Conservation (phyloP, 1,140 invertebrate genomes). For the Dolichoris vasculosae region DNA sequence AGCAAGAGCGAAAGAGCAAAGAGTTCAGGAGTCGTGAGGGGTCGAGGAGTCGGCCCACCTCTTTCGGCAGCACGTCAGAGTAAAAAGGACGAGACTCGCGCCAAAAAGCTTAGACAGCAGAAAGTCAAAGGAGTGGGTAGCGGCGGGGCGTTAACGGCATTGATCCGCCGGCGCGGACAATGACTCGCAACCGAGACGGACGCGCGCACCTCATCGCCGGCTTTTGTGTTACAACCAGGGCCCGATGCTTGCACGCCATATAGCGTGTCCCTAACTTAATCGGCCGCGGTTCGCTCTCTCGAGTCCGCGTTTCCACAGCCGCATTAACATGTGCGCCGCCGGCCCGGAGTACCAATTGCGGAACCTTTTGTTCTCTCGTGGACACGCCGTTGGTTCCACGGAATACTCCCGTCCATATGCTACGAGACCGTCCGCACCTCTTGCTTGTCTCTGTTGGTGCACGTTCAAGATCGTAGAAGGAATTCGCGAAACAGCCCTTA, state of each 20-base stretch:
- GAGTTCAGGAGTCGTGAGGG: not conserved
- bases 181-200: not conserved
- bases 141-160: not conserved
- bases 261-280: slow-evolving; percentile 13
- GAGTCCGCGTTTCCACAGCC: not conserved
- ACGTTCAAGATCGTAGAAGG: too few relatives aligned
- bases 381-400: too few relatives aligned
- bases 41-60: not conserved
- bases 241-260: not conserved
- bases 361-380: too few relatives aligned
- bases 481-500: too few relatives aligned
- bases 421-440: too few relatives aligned
- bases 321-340: slow-evolving; percentile 12
- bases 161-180: not conserved
- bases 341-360: slow-evolving; percentile 11
- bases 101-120: not conserved
- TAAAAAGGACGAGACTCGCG: not conserved
- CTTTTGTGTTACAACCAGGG: not conserved
- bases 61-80: too few relatives aligned
- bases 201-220: not conserved
- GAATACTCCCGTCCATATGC: too few relatives aligned
- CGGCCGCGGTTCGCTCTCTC: too few relatives aligned
- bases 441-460: too few relatives aligned
- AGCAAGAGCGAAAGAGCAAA: too few relatives aligned
- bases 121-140: not conserved